A percentile compares a stretch with the other conserved stretches of the same genome.
phyloP scores from a whole-genome alignment of 2,888 invertebrate genomes.

The Germaria angustata region DNA sequence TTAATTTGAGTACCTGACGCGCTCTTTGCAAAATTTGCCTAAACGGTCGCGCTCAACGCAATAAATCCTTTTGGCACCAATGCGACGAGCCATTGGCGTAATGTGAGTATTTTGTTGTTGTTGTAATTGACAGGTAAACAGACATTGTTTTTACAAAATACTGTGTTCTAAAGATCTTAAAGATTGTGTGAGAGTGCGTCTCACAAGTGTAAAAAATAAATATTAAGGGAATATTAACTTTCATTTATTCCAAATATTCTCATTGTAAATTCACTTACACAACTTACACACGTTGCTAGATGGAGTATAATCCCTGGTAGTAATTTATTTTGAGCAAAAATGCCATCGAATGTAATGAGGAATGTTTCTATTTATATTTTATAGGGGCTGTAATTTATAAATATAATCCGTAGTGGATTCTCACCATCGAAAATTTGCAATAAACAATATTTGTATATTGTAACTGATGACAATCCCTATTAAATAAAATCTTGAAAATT shows the following conservation, averaged over 20 bases:
- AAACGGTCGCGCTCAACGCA: slow-evolving; percentile 69
- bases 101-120: slow-evolving; percentile 34
- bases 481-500: too few relatives aligned
- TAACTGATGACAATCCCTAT: too few relatives aligned
- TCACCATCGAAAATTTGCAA: too few relatives aligned
- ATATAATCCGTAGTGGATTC: too few relatives aligned
- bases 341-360: too few relatives aligned
- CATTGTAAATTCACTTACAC: too few relatives aligned
- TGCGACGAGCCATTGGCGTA: slow-evolving; percentile 43
- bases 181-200: not conserved
- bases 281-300: too few relatives aligned
- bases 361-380: too few relatives aligned
- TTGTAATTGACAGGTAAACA: slow-evolving; percentile 42
- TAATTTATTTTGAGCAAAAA: too few relatives aligned
- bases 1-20: slow-evolving; percentile 40
- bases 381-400: not conserved
- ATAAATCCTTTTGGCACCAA: slow-evolving; percentile 72
- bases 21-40: slow-evolving; percentile 71
- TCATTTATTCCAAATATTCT: not conserved
- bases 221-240: not conserved
- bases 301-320: too few relatives aligned
- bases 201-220: not conserved
- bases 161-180: slow-evolving; percentile 26
- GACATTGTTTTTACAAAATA: slow-evolving; percentile 31
- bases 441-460: too few relatives aligned